phyloP scores from a whole-genome alignment of 2,113 vertebrate genomes.

The Grantiella picta region DNA sequence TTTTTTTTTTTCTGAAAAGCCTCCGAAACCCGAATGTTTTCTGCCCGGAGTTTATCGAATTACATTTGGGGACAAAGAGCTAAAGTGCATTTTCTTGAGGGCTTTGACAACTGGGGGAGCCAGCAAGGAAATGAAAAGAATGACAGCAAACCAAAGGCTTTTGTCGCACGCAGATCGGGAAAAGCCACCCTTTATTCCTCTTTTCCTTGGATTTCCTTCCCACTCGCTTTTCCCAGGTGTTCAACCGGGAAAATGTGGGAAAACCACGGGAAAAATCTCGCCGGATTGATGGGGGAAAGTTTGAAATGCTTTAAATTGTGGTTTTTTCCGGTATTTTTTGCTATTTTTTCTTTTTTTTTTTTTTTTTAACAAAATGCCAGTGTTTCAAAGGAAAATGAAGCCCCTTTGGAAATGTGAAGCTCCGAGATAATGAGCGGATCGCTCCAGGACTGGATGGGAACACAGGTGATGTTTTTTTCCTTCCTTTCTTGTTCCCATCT shows the following conservation, averaged over 20 bases:
- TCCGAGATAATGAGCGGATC: constrained; percentile 24
- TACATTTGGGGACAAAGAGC: constrained; percentile 78
- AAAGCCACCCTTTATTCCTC: constrained; percentile 7
- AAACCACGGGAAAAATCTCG: background rate
- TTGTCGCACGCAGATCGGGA: constrained; percentile 61
- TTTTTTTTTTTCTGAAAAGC: constrained; percentile 58
- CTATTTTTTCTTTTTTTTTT: no score
- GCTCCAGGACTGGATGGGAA: constrained; percentile 21
- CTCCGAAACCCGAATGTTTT: constrained; percentile 70
- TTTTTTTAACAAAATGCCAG: constrained; percentile 31
- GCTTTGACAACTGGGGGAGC: constrained; percentile 75
- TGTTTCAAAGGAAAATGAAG: constrained; percentile 42
- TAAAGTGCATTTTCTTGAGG: constrained; percentile 78
- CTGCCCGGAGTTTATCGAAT: constrained; percentile 78
- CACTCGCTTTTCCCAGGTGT: constrained; percentile 4
- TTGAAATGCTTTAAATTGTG: background rate
- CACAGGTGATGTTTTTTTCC: constrained; percentile 29
- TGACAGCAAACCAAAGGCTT: constrained; percentile 69
- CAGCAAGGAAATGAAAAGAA: constrained; percentile 76
- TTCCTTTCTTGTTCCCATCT: background rate
- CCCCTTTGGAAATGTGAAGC: constrained; percentile 47
- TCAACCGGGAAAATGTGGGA: background rate
- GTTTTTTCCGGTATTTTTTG: background rate
- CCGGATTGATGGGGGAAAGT: background rate
- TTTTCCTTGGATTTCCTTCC: background rate